Evolutionary conservation across 2,113 vertebrate species (phyloP).

Genomic region (Collichthys lucidus): DNA sequence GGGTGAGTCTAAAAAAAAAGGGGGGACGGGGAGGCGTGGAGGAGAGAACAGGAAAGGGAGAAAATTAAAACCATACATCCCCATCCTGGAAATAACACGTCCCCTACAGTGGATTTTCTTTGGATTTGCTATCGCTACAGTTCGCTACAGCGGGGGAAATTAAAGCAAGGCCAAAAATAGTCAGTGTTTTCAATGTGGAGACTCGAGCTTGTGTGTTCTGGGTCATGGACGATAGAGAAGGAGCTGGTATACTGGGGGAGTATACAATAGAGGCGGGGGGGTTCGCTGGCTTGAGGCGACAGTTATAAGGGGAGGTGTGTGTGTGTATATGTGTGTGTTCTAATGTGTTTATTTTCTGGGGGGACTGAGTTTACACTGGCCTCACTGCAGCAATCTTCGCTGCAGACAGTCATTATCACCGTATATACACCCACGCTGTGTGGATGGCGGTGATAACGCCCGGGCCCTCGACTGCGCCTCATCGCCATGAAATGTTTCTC

Average conservation of each 20-base stretch:
- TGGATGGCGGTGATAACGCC: constrained; percentile 46
- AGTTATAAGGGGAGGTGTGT: constrained; percentile 36
- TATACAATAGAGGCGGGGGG: constrained; percentile 5
- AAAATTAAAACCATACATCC: constrained; percentile 78
- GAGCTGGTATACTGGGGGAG: constrained; percentile 12
- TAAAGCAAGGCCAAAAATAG: constrained; percentile 63
- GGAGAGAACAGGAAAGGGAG: constrained; percentile 55
- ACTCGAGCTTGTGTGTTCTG: constrained; percentile 44
- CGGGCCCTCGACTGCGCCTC: background rate
- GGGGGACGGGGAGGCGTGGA: background rate
- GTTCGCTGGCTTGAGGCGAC: constrained; percentile 18
- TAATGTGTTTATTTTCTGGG: constrained; percentile 69
- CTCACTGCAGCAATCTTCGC: constrained; percentile 39
- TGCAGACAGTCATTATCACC: constrained; percentile 64
- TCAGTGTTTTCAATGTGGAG: constrained; percentile 33
- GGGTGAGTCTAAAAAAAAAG: constrained; percentile 19
- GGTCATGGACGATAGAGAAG: constrained; percentile 28
- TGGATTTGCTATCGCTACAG: constrained; percentile 47
- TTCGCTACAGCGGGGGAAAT: constrained; percentile 54
- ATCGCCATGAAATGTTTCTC: constrained; percentile 19
- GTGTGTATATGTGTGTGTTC: constrained; percentile 41
- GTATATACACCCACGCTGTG: constrained; percentile 19
- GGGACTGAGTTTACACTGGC: constrained; percentile 61
- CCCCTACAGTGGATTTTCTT: constrained; percentile 49
- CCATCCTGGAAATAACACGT: constrained; percentile 58